phyloP scores from a whole-genome alignment of 2,888 invertebrate genomes.

The Dusona sp. region DNA sequence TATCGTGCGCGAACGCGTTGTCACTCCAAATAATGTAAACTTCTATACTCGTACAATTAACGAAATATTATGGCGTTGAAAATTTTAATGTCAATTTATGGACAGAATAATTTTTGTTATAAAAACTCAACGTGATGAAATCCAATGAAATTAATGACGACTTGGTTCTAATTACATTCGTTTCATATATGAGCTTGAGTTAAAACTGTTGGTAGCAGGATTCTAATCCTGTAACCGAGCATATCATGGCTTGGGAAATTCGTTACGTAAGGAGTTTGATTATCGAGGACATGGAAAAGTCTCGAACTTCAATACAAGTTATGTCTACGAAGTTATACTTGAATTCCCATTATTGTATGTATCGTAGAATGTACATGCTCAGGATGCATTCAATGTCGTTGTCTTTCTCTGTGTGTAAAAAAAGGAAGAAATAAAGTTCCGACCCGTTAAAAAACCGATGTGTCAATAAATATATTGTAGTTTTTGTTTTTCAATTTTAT shows the following conservation, averaged over 20 bases:
- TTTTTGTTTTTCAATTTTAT: background rate
- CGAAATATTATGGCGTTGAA: background rate
- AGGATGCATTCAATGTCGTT: constrained; percentile 65
- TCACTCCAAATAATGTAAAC: background rate
- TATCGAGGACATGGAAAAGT: constrained; percentile 23
- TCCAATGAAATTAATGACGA: background rate
- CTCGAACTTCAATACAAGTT: constrained; percentile 23
- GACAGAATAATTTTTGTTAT: background rate
- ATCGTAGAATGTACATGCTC: constrained; percentile 59
- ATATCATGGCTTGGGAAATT: constrained; percentile 14
- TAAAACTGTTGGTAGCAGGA: background rate
- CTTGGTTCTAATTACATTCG: background rate
- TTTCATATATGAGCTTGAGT: background rate
- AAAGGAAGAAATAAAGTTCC: constrained; percentile 58
- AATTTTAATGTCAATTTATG: background rate
- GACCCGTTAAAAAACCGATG: constrained; percentile 42
- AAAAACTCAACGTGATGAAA: background rate
- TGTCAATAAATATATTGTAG: background rate
- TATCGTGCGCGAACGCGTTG: background rate
- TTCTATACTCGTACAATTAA: background rate
- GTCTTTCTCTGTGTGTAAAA: constrained; percentile 62
- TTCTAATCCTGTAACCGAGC: background rate
- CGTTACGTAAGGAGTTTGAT: constrained; percentile 16
- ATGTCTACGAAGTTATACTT: constrained; percentile 11
- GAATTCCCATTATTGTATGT: constrained; percentile 54